phyloP scores from a whole-genome alignment of 1,140 invertebrate species.

The Platyura marginata region DNA sequence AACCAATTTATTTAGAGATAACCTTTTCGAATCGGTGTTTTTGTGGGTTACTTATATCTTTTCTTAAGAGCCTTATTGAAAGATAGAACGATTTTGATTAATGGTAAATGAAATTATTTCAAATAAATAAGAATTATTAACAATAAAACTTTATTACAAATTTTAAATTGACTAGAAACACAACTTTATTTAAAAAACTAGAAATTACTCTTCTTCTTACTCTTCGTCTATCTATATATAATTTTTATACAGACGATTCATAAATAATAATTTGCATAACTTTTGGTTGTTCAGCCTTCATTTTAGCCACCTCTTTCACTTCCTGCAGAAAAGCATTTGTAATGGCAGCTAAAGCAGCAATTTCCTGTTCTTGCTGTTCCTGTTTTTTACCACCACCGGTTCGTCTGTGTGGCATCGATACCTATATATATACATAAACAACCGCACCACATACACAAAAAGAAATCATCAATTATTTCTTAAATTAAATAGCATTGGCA shows the following conservation, averaged over 20 bases:
- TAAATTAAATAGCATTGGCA: neutral
- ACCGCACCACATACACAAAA: neutral
- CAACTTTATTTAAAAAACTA: no score
- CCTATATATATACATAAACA: conserved; percentile 10
- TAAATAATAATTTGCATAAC: conserved; percentile 73
- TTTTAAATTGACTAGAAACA: no score
- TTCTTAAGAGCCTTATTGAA: no score
- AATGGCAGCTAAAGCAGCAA: conserved; percentile 52
- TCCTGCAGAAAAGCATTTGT: conserved; percentile 43
- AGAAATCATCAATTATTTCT: neutral
- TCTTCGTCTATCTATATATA: no score
- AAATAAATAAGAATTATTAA: no score
- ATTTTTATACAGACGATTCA: conserved; percentile 50
- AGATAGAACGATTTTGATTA: no score
- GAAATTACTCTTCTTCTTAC: no score
- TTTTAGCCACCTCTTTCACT: conserved; percentile 21
- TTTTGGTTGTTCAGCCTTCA: conserved; percentile 29
- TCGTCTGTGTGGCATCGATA: conserved; percentile 31
- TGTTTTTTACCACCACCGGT: conserved; percentile 15
- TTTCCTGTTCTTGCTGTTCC: conserved; percentile 33
- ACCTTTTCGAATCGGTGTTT: no score
- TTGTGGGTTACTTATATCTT: no score
- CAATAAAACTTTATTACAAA: no score
- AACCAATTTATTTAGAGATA: no score
- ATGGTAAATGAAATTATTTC: no score